A percentile compares a stretch with the other conserved stretches of the same genome.
Conservation (phyloP, 1,140 invertebrate genomes). For the Cotesia chilonis region DNA sequence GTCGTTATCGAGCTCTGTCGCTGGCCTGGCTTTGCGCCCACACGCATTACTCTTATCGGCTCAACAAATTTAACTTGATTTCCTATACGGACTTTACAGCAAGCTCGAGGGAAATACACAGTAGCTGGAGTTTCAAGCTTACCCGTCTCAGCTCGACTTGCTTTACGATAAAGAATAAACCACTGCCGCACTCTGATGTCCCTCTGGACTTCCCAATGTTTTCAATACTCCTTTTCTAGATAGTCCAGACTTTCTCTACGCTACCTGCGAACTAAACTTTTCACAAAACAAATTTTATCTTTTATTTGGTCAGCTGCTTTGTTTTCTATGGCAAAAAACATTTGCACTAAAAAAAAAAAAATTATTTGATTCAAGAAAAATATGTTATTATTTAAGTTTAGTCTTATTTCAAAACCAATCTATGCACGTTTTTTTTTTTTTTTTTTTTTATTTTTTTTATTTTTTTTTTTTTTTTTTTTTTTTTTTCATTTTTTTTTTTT, state of each 20-base stretch:
- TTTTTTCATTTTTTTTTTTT: too few species aligned
- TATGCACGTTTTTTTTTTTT: too few species aligned
- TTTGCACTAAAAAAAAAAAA: too few species aligned
- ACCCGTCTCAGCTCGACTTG: slow-evolving; percentile 52
- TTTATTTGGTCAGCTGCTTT: background rate
- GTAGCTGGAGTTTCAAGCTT: slow-evolving; percentile 36
- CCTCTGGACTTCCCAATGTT: slow-evolving; percentile 27
- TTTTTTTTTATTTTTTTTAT: too few species aligned
- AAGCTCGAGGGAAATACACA: slow-evolving; percentile 56
- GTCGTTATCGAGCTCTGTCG: slow-evolving; percentile 47
- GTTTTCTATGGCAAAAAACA: background rate
- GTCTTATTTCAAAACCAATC: too few species aligned
- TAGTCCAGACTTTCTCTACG: slow-evolving; percentile 39
- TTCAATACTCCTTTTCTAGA: slow-evolving; percentile 30
- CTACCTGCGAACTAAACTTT: slow-evolving; percentile 40
- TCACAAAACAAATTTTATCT: background rate
- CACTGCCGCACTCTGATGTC: slow-evolving; percentile 31
- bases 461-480: too few species aligned
- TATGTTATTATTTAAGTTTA: too few species aligned
- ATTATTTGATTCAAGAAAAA: too few species aligned
- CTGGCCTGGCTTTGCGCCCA: slow-evolving; percentile 25
- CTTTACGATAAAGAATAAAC: slow-evolving; percentile 59
- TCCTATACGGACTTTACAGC: slow-evolving; percentile 54
- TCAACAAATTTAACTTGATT: slow-evolving; percentile 61
- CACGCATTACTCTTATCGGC: slow-evolving; percentile 50